phyloP scores from a whole-genome alignment of 2,113 vertebrate genomes.

The Forbesichthys papilliferus region DNA sequence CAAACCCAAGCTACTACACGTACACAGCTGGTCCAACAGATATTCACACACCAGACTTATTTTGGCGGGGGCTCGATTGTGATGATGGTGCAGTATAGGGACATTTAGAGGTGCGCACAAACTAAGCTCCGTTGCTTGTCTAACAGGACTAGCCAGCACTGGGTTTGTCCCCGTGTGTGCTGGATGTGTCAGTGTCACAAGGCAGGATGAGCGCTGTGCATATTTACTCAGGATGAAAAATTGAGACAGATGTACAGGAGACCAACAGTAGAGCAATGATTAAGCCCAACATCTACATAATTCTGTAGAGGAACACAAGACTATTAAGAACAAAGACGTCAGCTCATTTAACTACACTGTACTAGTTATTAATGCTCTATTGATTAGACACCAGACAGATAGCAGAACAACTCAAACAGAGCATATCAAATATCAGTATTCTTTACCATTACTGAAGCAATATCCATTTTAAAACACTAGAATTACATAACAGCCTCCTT shows the following conservation, averaged over 20 bases:
- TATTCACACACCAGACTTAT: slow-evolving; percentile 32
- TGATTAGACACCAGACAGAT: neutral
- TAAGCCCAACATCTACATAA: slow-evolving; percentile 1
- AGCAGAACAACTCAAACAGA: neutral
- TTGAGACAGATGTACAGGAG: too few relatives aligned
- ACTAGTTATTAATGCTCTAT: neutral
- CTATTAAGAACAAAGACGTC: too few relatives aligned
- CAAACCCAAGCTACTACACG: neutral
- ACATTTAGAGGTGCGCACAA: slow-evolving; percentile 38
- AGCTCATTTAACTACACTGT: neutral
- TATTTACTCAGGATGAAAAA: too few relatives aligned
- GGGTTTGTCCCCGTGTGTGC: too few relatives aligned
- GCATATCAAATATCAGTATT: neutral
- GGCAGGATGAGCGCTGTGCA: too few relatives aligned
- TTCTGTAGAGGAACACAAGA: neutral
- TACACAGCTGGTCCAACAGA: neutral
- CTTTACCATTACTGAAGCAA: too few relatives aligned
- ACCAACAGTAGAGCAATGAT: neutral
- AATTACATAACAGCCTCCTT: too few relatives aligned
- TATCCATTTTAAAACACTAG: too few relatives aligned
- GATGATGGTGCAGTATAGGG: slow-evolving; percentile 46
- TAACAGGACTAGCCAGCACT: too few relatives aligned
- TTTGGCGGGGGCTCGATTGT: slow-evolving; percentile 44
- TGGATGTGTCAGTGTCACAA: too few relatives aligned
- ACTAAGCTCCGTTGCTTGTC: too few relatives aligned